Conservation (phyloP, 2,797 vertebrate species). For the Margarornis squamiger region DNA sequence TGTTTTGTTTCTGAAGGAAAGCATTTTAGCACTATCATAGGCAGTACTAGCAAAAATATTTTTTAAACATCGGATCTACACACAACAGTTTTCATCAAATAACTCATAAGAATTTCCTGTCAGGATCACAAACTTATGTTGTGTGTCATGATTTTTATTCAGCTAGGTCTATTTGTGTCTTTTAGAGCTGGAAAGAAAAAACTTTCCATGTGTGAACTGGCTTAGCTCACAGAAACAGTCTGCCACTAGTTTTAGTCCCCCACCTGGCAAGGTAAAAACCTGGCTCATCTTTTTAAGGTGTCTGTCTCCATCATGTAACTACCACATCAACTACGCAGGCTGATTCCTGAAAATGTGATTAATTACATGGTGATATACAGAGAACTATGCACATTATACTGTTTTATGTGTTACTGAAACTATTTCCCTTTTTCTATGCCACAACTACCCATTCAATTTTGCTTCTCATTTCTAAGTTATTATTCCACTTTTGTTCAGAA, state of each 20-base stretch:
- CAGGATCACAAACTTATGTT: background rate
- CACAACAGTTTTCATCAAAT: background rate
- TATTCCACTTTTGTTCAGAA: background rate
- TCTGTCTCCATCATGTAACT: background rate
- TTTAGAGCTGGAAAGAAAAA: background rate
- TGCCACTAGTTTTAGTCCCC: background rate
- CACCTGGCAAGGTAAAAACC: background rate
- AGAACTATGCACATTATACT: background rate
- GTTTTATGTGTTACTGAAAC: background rate
- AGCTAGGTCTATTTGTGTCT: background rate
- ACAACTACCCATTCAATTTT: background rate
- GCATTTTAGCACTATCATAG: background rate
- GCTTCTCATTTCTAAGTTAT: background rate
- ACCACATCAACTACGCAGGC: background rate
- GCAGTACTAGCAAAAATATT: slow-evolving; percentile 33
- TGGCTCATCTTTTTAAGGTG: background rate
- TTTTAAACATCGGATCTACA: background rate
- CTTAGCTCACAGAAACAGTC: background rate
- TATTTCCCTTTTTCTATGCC: background rate
- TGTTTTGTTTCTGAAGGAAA: background rate
- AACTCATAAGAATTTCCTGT: background rate
- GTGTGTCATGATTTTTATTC: background rate
- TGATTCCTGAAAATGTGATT: background rate
- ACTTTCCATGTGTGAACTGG: background rate
- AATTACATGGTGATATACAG: background rate